Percentiles rank a stretch among this genome's conserved stretches.
Evolutionary conservation across 1,140 invertebrate genomes (phyloP).

Genomic region (Drosophila grimshawi): DNA sequence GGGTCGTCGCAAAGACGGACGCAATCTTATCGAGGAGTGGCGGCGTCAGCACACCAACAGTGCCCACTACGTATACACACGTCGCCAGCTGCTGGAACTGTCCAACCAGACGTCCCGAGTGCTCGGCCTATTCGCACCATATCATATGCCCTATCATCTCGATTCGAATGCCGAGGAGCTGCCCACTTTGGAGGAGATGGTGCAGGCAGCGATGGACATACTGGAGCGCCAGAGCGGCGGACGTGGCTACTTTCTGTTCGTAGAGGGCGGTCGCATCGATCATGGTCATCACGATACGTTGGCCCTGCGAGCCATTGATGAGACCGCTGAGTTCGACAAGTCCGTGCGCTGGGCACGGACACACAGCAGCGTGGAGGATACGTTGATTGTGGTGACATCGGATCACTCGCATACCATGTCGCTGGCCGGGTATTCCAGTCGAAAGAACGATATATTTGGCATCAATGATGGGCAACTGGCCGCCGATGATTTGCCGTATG

Average conservation of each 20-base stretch:
- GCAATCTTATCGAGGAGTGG: slow-evolving; percentile 91
- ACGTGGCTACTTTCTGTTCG: slow-evolving; percentile 89
- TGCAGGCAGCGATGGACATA: slow-evolving; percentile 89
- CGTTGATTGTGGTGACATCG: slow-evolving; percentile 89
- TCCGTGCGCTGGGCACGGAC: slow-evolving; percentile 87
- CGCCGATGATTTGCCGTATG: slow-evolving; percentile 86
- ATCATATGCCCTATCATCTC: slow-evolving; percentile 86
- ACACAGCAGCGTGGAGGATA: slow-evolving; percentile 87
- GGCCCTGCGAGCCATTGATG: slow-evolving; percentile 88
- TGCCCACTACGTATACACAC: slow-evolving; percentile 88
- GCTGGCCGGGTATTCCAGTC: slow-evolving; percentile 88
- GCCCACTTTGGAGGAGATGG: slow-evolving; percentile 92
- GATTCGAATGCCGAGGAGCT: slow-evolving; percentile 86
- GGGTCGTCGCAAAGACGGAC: slow-evolving; percentile 87
- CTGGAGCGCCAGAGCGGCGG: slow-evolving; percentile 89
- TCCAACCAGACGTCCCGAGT: slow-evolving; percentile 84
- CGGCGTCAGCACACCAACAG: slow-evolving; percentile 79
- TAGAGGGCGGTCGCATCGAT: slow-evolving; percentile 90
- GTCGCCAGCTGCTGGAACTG: slow-evolving; percentile 85
- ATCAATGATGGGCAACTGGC: slow-evolving; percentile 69
- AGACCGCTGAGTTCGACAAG: slow-evolving; percentile 89
- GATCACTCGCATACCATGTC: slow-evolving; percentile 90
- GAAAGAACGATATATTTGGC: slow-evolving; percentile 89
- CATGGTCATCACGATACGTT: slow-evolving; percentile 89
- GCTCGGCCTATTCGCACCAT: slow-evolving; percentile 85